A percentile compares a stretch with the other conserved stretches of the same genome.
Evolutionary conservation across 2,113 vertebrate genomes (phyloP).

Genomic region (Cynocephalus volans): DNA sequence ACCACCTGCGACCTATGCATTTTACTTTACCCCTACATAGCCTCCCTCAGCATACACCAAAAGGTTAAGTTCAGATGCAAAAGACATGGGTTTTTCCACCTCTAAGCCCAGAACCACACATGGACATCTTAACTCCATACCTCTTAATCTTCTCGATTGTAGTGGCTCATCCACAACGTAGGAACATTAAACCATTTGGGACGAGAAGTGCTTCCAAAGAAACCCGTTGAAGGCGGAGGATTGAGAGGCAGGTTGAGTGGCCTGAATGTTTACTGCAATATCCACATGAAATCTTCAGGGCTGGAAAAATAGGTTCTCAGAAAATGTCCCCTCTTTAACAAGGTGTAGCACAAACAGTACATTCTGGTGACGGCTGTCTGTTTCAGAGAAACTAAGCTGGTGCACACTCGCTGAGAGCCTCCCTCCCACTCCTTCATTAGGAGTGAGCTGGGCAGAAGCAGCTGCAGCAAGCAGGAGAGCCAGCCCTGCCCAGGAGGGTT

Average conservation of each 20-base stretch:
- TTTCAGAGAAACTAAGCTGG: neutral
- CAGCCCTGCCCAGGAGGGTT: accelerated
- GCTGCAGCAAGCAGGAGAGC: too few relatives aligned
- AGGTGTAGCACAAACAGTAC: neutral
- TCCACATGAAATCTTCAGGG: neutral
- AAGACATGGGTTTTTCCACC: neutral
- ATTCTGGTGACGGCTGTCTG: accelerated
- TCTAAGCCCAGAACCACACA: neutral
- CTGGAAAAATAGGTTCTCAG: neutral
- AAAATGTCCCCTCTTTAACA: neutral
- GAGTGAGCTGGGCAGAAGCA: neutral
- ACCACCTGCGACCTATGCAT: neutral
- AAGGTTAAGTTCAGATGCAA: neutral
- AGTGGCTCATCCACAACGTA: neutral
- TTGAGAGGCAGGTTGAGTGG: neutral
- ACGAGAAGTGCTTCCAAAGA: neutral
- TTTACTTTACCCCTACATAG: accelerated
- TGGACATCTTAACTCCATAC: neutral
- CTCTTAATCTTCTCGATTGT: neutral
- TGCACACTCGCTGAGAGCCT: neutral
- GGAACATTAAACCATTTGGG: neutral
- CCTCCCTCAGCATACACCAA: neutral
- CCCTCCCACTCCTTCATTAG: accelerated
- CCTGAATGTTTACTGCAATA: neutral
- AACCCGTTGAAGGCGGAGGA: neutral